Base-by-base conservation (phyloP, 2,113 vertebrate species). In the Chunga burmeisteri region DNA sequence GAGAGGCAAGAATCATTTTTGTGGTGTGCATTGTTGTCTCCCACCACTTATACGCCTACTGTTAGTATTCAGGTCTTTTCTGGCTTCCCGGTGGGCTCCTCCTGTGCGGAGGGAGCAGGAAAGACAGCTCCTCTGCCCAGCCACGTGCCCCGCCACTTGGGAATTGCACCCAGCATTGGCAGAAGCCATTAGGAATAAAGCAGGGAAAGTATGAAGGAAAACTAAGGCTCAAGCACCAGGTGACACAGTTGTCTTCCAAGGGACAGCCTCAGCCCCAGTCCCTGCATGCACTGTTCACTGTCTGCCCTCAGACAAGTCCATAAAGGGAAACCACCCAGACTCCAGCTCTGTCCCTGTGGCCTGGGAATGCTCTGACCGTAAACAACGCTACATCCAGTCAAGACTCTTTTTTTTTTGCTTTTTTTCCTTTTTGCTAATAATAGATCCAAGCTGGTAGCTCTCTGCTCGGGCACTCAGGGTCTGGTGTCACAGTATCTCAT, bases 311-410 rank as follows among this genome's bases (percentile, higher is more conserved):
- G 53, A 89, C 81, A 94, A 94, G 84, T 81, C 97, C 94, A 94
- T 96, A 97, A 96, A 93, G 93, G 97, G 97, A 97, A 97, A 85
- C 70, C 18, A 77, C 12, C 23, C 93, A 68, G 86, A 71, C 93
- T 90, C 68, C 89, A 84, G 74, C 23, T 91, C 93, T 85, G 80
- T 25, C 84, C 40, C 70, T 0, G 1, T 81, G 75, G 84, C 93
- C 93, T 96, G 93, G 95, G 96, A 97, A 95, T 86, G 74, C 83
- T 93, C 91, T 90, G 93, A 80, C 81, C 62, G 58, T 27, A 86
- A 91, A 91, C 77, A 91, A 44, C 2, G 0, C 22, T 55, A 63
- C 89, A 88, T 58, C 11, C 4, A 94, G 53, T 73, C 65, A 87
- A 50, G 89, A 62, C 23, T 61, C 13, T 42, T 77, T 88, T 66